Base-by-base conservation (phyloP, 2,797 vertebrate genomes). In the Telmatherina bonti region DNA sequence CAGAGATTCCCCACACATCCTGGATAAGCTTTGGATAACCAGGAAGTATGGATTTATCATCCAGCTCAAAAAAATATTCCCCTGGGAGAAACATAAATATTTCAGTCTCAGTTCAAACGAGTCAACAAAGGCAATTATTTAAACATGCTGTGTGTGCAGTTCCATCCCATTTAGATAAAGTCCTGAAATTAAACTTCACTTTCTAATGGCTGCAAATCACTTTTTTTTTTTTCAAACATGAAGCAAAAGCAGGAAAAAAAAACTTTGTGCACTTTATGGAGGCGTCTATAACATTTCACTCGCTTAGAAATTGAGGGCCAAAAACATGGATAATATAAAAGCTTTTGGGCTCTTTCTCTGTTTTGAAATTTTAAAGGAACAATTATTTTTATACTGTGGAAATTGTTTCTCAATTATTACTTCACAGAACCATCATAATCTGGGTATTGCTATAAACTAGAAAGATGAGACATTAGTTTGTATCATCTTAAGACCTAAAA, bases 11-110 rank as follows among this genome's bases (percentile, higher is more conserved):
- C 98, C 97, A 99, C 51, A 97, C 89, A 0, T 98, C 96, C 26
- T 86, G 86, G 85, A 99, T 99, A 55, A 96, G 95, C 79, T 97
- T 99, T 67, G 98, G 98, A 84, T 96, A 96, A 60, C 97, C 97
- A 0, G 96, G 94, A 74, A 88, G 89, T 62, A 96, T 91, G 0
- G 94, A 92, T 1, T 59, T 93, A 54, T 96, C 93, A n/a, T 98
- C 95, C 86, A 99, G 72, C 82, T 99, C 97, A 10, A 97, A 99
- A 78, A 96, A 96, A 62, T 99, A 97, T 55, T 94, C 85, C 55
- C 97, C 98, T 99, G 38, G 4, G 26, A 56, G 15, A 3, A 55
- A 52, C 16, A 13, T 0, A 43, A 43, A 13, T 18, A 7, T 43
- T 43, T 43, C 13, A 43, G 41, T 7, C 16, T 5, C 16, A 18